Base-by-base conservation (phyloP, 2,113 vertebrate species). In the Lophochroa leadbeateri region DNA sequence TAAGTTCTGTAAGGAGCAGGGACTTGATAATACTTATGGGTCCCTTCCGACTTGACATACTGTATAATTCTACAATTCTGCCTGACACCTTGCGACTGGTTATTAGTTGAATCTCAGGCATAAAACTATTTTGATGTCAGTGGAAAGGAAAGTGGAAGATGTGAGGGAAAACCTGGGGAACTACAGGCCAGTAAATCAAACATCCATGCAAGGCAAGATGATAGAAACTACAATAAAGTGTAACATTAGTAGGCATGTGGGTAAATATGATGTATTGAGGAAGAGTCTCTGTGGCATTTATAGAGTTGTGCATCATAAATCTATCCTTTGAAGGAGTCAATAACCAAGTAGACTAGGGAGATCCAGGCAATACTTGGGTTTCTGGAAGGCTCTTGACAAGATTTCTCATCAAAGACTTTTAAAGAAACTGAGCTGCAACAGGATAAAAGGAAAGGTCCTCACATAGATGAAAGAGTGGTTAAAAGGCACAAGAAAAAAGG, bases 321-420 rank as follows among this genome's bases (percentile, higher is more conserved):
- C 85, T 88, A 8, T 69, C 47, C 52, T 94, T 95, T 93, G 85
- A 93, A 92, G 53, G 68, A 69, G 82, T 88, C 92, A 90, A 61
- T 95, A 77, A 57, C 44, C 82, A 80, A 61, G 29, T 2, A 79
- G 87, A 50, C 58, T 41, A 61, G 67, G 35, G 67, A 93, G 63
- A 86, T 88, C 14, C 37, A 69, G 71, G 44, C 3, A 1, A 69
- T 76, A 57, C 39, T 93, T 85, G 70, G 19, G 43, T 95, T 93
- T 97, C 92, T 77, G 76, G 82, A 90, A 85, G 82, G 41, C 24
- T 49, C 58, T 88, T 92, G 90, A 85, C 47, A 72, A 94, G 35
- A 52, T 93, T 95, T 93, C 75, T 93, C 90, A 94, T 96, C 79
- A 95, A 96, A 93, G 88, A 76, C 47, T 90, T 94, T 75, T 44